phyloP scores from a whole-genome alignment of 64 coral and sea anemone species.

The Montipora sp. region DNA sequence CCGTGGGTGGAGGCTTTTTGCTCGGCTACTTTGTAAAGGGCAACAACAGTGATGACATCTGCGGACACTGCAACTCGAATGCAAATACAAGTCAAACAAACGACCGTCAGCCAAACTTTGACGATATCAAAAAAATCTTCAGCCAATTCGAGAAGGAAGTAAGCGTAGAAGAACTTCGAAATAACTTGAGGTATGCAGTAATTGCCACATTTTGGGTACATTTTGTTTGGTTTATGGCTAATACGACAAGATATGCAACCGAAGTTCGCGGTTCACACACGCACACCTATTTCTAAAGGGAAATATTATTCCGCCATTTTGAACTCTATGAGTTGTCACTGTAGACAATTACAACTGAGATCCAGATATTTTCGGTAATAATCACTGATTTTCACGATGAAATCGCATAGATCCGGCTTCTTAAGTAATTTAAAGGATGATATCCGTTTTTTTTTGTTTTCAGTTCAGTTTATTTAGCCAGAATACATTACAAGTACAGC shows the following conservation, averaged over 20 bases:
- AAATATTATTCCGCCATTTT: not conserved
- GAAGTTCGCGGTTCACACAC: not conserved
- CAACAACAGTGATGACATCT: not conserved
- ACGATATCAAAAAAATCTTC: not conserved
- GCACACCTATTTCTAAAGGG: not conserved
- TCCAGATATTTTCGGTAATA: too few relatives aligned
- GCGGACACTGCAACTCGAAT: not conserved
- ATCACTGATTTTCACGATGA: too few relatives aligned
- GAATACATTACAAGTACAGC: too few relatives aligned
- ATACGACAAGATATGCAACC: not conserved
- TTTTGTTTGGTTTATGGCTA: not conserved
- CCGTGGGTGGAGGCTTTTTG: not conserved
- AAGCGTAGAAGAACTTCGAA: not conserved
- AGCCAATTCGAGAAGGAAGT: slow-evolving; percentile 17
- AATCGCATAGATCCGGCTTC: too few relatives aligned
- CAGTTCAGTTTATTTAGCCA: too few relatives aligned
- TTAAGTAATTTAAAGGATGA: too few relatives aligned
- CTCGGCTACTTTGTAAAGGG: slow-evolving; percentile 27
- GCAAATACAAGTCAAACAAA: not conserved
- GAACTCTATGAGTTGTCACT: not conserved
- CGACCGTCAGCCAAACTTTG: not conserved
- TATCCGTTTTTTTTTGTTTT: too few relatives aligned
- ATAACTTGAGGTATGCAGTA: slow-evolving; percentile 24
- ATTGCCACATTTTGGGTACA: not conserved
- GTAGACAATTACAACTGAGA: too few relatives aligned